Evolutionary conservation across 2,113 vertebrate genomes (phyloP).

Genomic region (Isurus oxyrinchus): DNA sequence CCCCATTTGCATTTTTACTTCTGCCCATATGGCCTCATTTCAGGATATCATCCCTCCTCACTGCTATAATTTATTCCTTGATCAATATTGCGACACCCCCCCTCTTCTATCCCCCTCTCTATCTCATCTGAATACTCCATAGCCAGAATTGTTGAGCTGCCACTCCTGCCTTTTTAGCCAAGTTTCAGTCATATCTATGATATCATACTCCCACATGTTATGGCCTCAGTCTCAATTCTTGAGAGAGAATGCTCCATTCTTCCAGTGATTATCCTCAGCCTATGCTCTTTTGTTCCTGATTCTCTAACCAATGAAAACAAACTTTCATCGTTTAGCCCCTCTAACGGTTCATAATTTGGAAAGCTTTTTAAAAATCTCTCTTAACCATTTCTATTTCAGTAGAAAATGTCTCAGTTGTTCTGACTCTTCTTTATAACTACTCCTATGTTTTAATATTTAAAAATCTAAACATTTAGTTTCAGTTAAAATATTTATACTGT

Average conservation of each 20-base stretch:
- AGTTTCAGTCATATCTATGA: too few relatives aligned
- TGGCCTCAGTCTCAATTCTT: neutral
- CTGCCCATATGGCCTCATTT: too few relatives aligned
- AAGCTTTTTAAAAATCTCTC: neutral
- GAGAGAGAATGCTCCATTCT: too few relatives aligned
- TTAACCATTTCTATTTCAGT: neutral
- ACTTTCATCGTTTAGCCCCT: neutral
- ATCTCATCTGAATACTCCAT: too few relatives aligned
- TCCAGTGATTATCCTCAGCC: too few relatives aligned
- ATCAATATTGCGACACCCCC: too few relatives aligned
- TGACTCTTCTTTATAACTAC: neutral
- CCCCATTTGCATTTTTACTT: too few relatives aligned
- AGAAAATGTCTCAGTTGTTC: neutral
- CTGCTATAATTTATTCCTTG: too few relatives aligned
- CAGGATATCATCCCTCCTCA: too few relatives aligned
- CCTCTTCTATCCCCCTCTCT: too few relatives aligned
- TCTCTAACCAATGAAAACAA: neutral
- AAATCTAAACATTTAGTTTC: neutral
- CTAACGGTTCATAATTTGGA: neutral
- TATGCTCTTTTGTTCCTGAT: neutral
- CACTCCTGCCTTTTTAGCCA: too few relatives aligned
- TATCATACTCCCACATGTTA: neutral
- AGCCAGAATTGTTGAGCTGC: too few relatives aligned
- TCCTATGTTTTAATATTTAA: neutral
- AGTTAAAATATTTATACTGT: neutral